Percentiles rank a stretch among this genome's conserved stretches.
These are phyloP conservation scores for Anaspis maculata DNA, from an alignment of 2,888 invertebrate genomes.

Conservation along the genomic window DNA sequence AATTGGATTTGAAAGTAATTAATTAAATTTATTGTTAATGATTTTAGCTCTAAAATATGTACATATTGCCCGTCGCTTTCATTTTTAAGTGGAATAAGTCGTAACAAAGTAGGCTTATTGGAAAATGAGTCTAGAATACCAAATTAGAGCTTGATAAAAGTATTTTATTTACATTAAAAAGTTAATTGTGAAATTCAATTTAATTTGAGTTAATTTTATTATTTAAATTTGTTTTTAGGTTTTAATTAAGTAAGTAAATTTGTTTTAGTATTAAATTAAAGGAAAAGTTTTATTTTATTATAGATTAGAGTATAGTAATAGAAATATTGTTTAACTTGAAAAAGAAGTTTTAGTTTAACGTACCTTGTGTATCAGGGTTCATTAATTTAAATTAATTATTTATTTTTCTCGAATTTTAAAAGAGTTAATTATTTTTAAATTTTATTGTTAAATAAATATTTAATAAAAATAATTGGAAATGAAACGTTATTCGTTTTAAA, in stretches of 20 bases:
- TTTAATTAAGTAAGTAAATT: slow-evolving; percentile 43
- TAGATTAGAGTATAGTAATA: slow-evolving; percentile 50
- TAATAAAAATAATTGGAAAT: slow-evolving; percentile 51
- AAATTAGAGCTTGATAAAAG: slow-evolving; percentile 56
- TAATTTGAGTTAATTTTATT: slow-evolving; percentile 23
- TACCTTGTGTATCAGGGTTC: slow-evolving; percentile 70
- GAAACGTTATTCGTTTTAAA: slow-evolving; percentile 59
- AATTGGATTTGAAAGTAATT: slow-evolving; percentile 7
- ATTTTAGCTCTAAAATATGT: slow-evolving; percentile 55
- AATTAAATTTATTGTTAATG: slow-evolving; percentile 1
- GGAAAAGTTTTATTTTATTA: slow-evolving; percentile 48
- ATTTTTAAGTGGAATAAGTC: slow-evolving; percentile 63
- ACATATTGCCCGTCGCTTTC: slow-evolving; percentile 77
- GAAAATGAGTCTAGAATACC: slow-evolving; percentile 62
- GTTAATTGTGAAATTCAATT: slow-evolving; percentile 26
- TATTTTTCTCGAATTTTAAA: slow-evolving; percentile 51
- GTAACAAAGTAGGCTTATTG: slow-evolving; percentile 74
- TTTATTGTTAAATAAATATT: slow-evolving; percentile 55
- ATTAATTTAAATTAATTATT: slow-evolving; percentile 43
- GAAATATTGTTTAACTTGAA: slow-evolving; percentile 39
- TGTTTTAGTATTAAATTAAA: slow-evolving; percentile 44
- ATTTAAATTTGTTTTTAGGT: slow-evolving; percentile 19
- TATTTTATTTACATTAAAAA: slow-evolving; percentile 56
- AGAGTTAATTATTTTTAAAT: slow-evolving; percentile 51
- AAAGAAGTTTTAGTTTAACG: slow-evolving; percentile 53